A percentile compares a stretch with the other conserved stretches of the same genome.
Evolutionary conservation across 2,797 vertebrate genomes (phyloP).

Genomic region (Acanthurus lineatus): DNA sequence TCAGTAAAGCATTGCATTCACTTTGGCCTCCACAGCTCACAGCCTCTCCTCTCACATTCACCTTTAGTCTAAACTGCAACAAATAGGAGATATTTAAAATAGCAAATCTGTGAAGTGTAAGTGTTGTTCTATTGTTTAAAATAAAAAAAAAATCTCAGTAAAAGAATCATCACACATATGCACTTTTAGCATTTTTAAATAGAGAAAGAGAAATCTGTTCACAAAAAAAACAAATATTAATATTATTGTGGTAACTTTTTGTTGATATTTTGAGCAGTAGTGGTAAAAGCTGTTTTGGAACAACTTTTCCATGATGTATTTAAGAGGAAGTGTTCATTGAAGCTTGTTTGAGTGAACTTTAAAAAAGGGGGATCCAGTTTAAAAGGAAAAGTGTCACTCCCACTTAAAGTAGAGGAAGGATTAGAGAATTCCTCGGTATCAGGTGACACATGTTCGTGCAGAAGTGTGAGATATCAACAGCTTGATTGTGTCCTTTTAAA

Average conservation of each 20-base stretch:
- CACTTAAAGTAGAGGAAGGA: slow-evolving; percentile 77
- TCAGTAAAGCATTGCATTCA: slow-evolving; percentile 91
- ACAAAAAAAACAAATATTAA: neutral
- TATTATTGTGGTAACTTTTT: neutral
- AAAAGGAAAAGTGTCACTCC: slow-evolving; percentile 78
- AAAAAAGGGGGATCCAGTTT: slow-evolving; percentile 75
- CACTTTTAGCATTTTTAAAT: neutral
- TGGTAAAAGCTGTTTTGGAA: neutral
- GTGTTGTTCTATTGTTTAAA: slow-evolving; percentile 41
- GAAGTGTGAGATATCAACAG: slow-evolving; percentile 84
- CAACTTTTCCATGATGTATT: slow-evolving; percentile 25
- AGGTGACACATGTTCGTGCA: slow-evolving; percentile 86
- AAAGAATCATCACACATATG: slow-evolving; percentile 20
- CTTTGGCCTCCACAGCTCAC: slow-evolving; percentile 81
- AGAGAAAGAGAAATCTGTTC: neutral
- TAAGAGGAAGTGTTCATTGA: slow-evolving; percentile 56
- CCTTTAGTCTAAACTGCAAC: slow-evolving; percentile 75
- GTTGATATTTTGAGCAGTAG: neutral
- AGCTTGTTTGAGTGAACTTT: slow-evolving; percentile 66
- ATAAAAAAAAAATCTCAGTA: slow-evolving; percentile 18
- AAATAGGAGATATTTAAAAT: slow-evolving; percentile 68
- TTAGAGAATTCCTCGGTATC: slow-evolving; percentile 87
- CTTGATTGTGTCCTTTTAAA: slow-evolving; percentile 68
- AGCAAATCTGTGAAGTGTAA: slow-evolving; percentile 55
- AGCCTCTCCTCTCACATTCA: slow-evolving; percentile 77